These are phyloP conservation scores for Cynaeus angustus DNA, from an alignment of 2,888 invertebrate species.

Conservation along the genomic window DNA sequence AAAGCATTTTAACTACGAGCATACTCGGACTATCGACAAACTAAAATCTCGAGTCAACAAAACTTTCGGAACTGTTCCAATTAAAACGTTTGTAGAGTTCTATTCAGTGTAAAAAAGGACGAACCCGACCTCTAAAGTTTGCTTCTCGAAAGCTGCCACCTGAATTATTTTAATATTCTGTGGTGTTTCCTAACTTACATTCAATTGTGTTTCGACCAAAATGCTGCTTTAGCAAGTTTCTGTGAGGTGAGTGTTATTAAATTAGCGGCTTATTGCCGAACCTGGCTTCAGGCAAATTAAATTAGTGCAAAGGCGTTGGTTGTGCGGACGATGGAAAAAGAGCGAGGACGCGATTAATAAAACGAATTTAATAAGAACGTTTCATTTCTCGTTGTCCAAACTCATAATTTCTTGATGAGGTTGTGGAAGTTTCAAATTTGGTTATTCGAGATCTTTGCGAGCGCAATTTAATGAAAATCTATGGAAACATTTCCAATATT, in stretches of 20 bases:
- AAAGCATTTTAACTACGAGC: not conserved
- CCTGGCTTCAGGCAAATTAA: constrained; percentile 54
- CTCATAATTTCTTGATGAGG: not conserved
- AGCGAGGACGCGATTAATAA: constrained; percentile 30
- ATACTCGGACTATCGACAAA: not conserved
- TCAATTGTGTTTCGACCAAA: constrained; percentile 30
- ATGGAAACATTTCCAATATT: not conserved
- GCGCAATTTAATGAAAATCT: not conserved
- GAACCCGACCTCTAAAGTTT: not conserved
- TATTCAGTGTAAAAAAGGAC: not conserved
- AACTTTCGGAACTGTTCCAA: not conserved
- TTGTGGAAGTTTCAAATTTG: not conserved
- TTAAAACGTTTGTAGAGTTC: not conserved
- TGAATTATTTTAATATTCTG: constrained; percentile 38
- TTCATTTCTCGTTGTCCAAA: constrained; percentile 21
- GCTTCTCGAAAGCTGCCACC: not conserved
- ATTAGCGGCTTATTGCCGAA: constrained; percentile 54
- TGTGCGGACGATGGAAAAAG: constrained; percentile 33
- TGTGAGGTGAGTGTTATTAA: constrained; percentile 52
- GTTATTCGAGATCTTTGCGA: constrained; percentile 1
- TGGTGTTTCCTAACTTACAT: constrained; percentile 26
- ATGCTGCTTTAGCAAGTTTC: constrained; percentile 45
- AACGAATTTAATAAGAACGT: constrained; percentile 21
- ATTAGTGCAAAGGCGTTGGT: constrained; percentile 48
- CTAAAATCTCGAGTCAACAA: not conserved